A percentile compares a stretch with the other conserved stretches of the same genome.
Evolutionary conservation across 2,113 vertebrate species (phyloP).

Genomic region (Rousettus leschenaultii): DNA sequence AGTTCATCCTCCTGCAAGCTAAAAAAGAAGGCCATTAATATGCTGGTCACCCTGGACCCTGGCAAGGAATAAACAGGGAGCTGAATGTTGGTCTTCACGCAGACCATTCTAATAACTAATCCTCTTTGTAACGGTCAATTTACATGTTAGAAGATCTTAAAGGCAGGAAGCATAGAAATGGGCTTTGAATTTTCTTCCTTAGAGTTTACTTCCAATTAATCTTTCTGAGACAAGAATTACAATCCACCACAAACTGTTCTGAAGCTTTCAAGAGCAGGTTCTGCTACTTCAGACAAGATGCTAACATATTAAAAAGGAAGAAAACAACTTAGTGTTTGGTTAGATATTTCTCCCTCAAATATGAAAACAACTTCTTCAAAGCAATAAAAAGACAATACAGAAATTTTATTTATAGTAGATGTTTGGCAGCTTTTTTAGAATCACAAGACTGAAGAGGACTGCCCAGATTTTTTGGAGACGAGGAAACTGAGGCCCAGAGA

Average conservation of each 20-base stretch:
- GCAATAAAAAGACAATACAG: not conserved
- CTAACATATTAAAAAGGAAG: constrained; percentile 27
- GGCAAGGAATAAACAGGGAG: constrained; percentile 72
- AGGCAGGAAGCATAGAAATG: constrained; percentile 86
- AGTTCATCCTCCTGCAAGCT: constrained; percentile 71
- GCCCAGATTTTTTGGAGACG: not conserved
- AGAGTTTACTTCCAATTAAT: constrained; percentile 78
- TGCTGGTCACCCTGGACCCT: constrained; percentile 82
- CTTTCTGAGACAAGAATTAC: constrained; percentile 73
- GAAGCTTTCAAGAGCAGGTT: constrained; percentile 68
- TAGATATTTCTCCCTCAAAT: not conserved
- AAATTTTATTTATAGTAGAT: not conserved
- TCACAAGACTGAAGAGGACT: not conserved
- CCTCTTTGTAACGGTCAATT: constrained; percentile 85
- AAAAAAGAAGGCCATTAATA: constrained; percentile 84
- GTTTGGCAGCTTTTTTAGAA: not conserved
- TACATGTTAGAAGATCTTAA: constrained; percentile 88
- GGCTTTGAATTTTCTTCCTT: constrained; percentile 80
- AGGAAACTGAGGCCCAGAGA: not conserved
- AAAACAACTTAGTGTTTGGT: constrained; percentile 48
- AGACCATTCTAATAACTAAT: constrained; percentile 83
- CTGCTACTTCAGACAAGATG: constrained; percentile 38
- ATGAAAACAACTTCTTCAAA: constrained; percentile 46
- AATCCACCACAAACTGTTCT: constrained; percentile 70
- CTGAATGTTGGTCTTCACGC: constrained; percentile 81